Base-by-base conservation (phyloP, 2,113 vertebrate species). In the Brienomyrus longianalis region DNA sequence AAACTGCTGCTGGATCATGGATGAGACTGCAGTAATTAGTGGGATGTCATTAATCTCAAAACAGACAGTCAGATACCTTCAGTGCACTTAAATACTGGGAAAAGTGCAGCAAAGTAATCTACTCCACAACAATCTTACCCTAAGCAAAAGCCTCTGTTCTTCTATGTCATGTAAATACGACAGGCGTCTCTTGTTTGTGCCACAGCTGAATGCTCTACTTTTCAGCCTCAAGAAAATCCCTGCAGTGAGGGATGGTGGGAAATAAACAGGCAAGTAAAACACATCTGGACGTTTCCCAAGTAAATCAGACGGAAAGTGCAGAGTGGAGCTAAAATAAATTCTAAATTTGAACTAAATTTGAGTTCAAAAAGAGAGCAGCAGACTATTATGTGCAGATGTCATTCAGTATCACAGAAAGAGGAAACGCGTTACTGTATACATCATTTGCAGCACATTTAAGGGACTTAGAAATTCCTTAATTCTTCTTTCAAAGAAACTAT, bases 321-420 rank as follows among this genome's bases (percentile, higher is more conserved):
- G 56, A 89, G 47, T 48, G 47, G 70, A 56, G 70, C 90, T 31
- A 56, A 88, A 70, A 27, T 70, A 5, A 84, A 89, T 47, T 66
- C 19, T 31, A 31, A 31, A 31, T 31, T 31, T 31, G 31, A 88
- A 70, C 45, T 70, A 5, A 84, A 89, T 47, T 66, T 10, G 19
- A 74, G 87, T 47, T 88, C 52, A 70, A 43, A 90, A 90, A 90
- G 52, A 85, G 80, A 13, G 56, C 45, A 56, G 86, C 86, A 27
- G 89, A 90, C 43, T 86, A 86, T 85, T 77, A 88, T 86, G 23
- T 27, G 23, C 54, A 56, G 86, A n/a, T 51, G 87, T 17, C 86
- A 88, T 45, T 31, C 17, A n/a, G 59, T 6, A 56, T 39, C 23
- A 85, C 10, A 52, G 45, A 31, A 54, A 62, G 77, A 62, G n/a